Conservation (phyloP, 1,140 invertebrate genomes). For the Berghia stephanieae region DNA sequence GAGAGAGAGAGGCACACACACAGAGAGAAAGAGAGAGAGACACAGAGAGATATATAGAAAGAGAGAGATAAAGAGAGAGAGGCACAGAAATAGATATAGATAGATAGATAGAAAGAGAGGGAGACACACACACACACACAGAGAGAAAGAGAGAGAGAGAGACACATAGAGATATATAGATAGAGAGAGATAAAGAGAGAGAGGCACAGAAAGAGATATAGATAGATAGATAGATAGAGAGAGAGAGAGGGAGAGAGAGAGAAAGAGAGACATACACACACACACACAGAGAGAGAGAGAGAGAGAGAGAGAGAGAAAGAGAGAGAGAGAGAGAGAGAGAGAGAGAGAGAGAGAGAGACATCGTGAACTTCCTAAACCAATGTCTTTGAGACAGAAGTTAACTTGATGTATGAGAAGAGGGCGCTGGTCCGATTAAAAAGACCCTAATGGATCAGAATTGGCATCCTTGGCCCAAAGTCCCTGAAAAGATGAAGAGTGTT, state of each 20-base stretch:
- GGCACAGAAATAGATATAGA: not conserved
- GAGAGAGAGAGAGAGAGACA: conserved; percentile 7
- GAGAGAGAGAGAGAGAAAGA: conserved; percentile 12
- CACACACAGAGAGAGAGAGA: conserved; percentile 9
- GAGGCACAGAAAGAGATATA: not conserved
- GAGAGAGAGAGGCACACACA: conserved; percentile 5
- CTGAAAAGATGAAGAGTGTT: too few species aligned
- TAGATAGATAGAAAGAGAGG: not conserved
- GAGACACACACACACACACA: too few species aligned
- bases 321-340: not conserved
- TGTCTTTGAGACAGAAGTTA: too few species aligned
- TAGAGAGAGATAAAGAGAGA: not conserved
- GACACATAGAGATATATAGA: not conserved
- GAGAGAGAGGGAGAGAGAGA: not conserved
- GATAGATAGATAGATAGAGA: not conserved
- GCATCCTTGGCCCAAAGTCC: too few species aligned
- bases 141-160: not conserved
- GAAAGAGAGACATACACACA: conserved; percentile 4
- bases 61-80: not conserved
- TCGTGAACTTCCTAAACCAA: too few species aligned
- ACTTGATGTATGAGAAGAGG: too few species aligned
- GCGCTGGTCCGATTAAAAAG: too few species aligned
- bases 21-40: not conserved
- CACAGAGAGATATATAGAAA: not conserved
- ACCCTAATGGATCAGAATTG: too few species aligned